Evolutionary conservation across 1,140 invertebrate species (phyloP).

Genomic region (Drosophila neocordata): DNA sequence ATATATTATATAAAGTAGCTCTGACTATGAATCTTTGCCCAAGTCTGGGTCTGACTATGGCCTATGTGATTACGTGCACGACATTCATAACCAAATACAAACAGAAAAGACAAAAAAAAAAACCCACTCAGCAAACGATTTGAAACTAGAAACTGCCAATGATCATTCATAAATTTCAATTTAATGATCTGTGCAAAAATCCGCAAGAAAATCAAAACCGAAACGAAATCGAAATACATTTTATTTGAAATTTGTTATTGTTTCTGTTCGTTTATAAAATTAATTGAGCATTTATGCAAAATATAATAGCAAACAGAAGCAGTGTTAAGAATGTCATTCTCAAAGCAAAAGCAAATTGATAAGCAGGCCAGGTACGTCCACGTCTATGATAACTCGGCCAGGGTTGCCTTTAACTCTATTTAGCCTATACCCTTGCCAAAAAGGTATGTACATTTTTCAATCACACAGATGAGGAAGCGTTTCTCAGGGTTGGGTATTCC

Average conservation of each 20-base stretch:
- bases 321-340: background rate
- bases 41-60: conserved; percentile 29
- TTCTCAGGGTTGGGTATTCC: no score
- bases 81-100: conserved; percentile 28
- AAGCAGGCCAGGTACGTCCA: conserved; percentile 27
- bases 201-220: conserved; percentile 28
- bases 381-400: conserved; percentile 61
- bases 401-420: conserved; percentile 29
- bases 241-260: conserved; percentile 45
- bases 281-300: conserved; percentile 69
- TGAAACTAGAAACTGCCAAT: conserved; percentile 36
- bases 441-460: background rate
- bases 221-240: conserved; percentile 43
- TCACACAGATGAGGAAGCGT: no score
- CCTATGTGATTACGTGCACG: conserved; percentile 49
- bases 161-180: conserved; percentile 71
- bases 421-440: background rate
- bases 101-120: background rate
- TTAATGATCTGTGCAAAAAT: conserved; percentile 51
- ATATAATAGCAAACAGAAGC: conserved; percentile 33
- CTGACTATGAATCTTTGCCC: no score
- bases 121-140: conserved; percentile 18
- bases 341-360: conserved; percentile 38
- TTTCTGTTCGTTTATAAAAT: conserved; percentile 38
- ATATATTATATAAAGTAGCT: background rate